Evolutionary conservation across 2,113 vertebrate species (phyloP).

Genomic region (Percina caprodes): DNA sequence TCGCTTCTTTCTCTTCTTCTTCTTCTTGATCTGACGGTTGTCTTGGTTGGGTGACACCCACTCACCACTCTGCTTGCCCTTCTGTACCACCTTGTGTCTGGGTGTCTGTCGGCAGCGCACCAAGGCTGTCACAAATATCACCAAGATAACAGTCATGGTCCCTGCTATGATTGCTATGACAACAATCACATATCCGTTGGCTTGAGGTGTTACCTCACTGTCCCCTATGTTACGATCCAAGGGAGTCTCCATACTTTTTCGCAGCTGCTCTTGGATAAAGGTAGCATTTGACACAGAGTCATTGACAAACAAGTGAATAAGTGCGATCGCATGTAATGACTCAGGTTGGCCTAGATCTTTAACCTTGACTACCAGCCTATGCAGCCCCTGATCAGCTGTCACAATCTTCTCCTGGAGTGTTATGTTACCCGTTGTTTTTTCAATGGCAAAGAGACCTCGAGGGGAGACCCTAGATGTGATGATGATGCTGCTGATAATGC

Average conservation of each 20-base stretch:
- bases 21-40: slow-evolving; percentile 96
- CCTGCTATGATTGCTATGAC: slow-evolving; percentile 95
- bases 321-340: slow-evolving; percentile 90
- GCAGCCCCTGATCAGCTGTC: slow-evolving; percentile 91
- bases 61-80: slow-evolving; percentile 97
- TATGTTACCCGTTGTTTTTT: slow-evolving; percentile 93
- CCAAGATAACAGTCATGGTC: slow-evolving; percentile 94
- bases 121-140: slow-evolving; percentile 95
- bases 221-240: slow-evolving; percentile 90
- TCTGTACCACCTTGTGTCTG: slow-evolving; percentile 92
- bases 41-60: slow-evolving; percentile 99
- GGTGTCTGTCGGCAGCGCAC: slow-evolving; percentile 93
- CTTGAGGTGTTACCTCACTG: slow-evolving; percentile 88
- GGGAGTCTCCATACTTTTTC: slow-evolving; percentile 91
- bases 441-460: slow-evolving; percentile 92
- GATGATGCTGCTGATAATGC: slow-evolving; percentile 87
- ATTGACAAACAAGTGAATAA: slow-evolving; percentile 97
- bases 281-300: slow-evolving; percentile 93
- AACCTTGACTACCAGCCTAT: slow-evolving; percentile 93
- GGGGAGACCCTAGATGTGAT: slow-evolving; percentile 88
- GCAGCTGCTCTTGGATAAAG: slow-evolving; percentile 91
- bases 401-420: slow-evolving; percentile 94
- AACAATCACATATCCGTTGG: slow-evolving; percentile 94
- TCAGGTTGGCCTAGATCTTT: slow-evolving; percentile 96
- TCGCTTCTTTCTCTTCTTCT: slow-evolving; percentile 97